Evolutionary conservation across 2,797 vertebrate species (phyloP), one percentile per base, ranked within the genome.

Genomic region (Melanotaenia maccullochi): DNA sequence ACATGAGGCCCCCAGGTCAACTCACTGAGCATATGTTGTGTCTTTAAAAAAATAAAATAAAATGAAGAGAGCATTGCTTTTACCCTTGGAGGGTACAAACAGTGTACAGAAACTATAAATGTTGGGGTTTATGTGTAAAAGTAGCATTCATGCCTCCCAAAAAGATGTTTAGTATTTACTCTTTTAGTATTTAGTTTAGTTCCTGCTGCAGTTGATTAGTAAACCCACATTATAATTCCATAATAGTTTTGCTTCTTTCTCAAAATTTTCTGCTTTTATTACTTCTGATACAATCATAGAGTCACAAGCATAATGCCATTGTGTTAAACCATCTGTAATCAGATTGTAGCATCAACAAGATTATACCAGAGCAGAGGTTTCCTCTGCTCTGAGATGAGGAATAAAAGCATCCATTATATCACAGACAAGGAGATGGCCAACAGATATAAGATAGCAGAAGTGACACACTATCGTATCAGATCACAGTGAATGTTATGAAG

Each of bases 341-440:
- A 85, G 80, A 92, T 92, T 86, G 76, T 32, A 63, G 62, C 83
- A 88, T 89, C 85, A 90, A 93, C 84, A 85, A 78, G 90, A 93
- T 92, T 87, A 90, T 28, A 89, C 83, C 65, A 71, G 79, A 85
- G 83, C 86, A 77, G 76, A 87, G 73, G 76, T 79, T 86, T 80
- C 72, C 70, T 65, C 71, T 49, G 72, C 36, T 66, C 73, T 67
- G 67, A 82, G 78, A 89, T 76, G 76, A 58, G 33, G 72, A 85
- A 87, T 83, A 68, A 89, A 89, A 86, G 82, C 75, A 84, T 87
- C 85, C 78, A 84, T 91, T 89, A 89, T 75, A 69, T 56, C 16
- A 11, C 62, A 60, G 76, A 84, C 67, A 70, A 59, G 57, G 81
- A 83, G 73, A 84, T 18, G 28, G 72, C 72, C 73, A 88, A 84